Evolutionary conservation across 2,888 invertebrate species (phyloP), one percentile per base, ranked within the genome.

Genomic region (Cosmia trapezina): DNA sequence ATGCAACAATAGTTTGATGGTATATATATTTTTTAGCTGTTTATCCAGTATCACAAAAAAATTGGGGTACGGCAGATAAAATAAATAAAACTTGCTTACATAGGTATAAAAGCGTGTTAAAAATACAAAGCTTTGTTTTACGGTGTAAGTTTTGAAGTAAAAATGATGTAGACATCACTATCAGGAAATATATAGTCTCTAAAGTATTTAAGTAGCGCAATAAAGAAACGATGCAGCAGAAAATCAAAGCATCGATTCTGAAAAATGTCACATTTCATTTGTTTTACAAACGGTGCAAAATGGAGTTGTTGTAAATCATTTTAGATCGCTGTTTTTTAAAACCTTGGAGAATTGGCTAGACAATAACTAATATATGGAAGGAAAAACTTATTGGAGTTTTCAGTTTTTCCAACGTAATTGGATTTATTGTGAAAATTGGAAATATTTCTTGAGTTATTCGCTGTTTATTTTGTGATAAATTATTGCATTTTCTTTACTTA

Each of bases 381-480:
- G 64, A 71, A 67, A 71, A 68, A 70, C 62, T 69, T 72, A 60
- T 73, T 69, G 63, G 41, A 81, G 60, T 69, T 74, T 68, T 53
- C 56, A 53, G 63, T 67, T 76, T 80, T 80, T 76, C 57, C 45
- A 28, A 53, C 43, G 51, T 63, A 57, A 70, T 59, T 12, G 22
- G 62, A 78, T 74, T 74, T 78, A 81, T 78, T 53, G 71, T 43
- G 67, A 54, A 78, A 67, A 72, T 78, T 72, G 69, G 69, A 74
- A 78, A 72, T 69, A 37, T 77, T 76, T 53, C 49, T 28, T 66
- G 61, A 71, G 22, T 62, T 61, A 76, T 76, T 70, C 61, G 14
- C n/a, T 68, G 43, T 70, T 73, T 66, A 73, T 75, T 80, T 75
- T 80, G 22, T 75, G 75, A 75, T 68, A 68, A 70, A 68, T 63